Evolutionary conservation across 2,888 invertebrate species (phyloP).

Genomic region (Choreutis nemorana): DNA sequence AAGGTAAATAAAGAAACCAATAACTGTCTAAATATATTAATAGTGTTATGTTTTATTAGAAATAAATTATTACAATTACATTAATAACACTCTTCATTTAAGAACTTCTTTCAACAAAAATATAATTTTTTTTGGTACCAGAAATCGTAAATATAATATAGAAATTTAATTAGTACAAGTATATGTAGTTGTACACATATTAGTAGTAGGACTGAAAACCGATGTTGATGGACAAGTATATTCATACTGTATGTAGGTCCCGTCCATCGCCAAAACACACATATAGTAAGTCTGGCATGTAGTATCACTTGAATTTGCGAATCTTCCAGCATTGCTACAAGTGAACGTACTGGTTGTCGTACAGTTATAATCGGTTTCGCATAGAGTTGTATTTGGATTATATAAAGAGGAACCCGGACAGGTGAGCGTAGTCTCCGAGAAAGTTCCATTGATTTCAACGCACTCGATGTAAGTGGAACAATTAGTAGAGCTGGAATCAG

Average conservation of each 20-base stretch:
- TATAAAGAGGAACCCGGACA: constrained; percentile 36
- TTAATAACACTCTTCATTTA: too few relatives aligned
- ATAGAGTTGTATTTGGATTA: constrained; percentile 36
- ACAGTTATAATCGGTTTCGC: constrained; percentile 36
- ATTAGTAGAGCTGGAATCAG: constrained; percentile 31
- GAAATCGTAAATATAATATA: too few relatives aligned
- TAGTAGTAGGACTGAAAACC: constrained; percentile 37
- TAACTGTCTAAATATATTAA: too few relatives aligned
- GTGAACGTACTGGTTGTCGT: constrained; percentile 20
- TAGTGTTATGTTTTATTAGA: too few relatives aligned
- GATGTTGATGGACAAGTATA: constrained; percentile 50
- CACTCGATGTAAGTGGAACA: constrained; percentile 42
- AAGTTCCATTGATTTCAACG: constrained; percentile 29
- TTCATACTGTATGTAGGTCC: constrained; percentile 26
- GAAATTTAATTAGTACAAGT: constrained; percentile 29
- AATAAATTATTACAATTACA: too few relatives aligned
- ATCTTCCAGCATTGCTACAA: constrained; percentile 43
- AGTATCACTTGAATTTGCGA: constrained; percentile 35
- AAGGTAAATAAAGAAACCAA: too few relatives aligned
- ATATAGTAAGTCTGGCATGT: constrained; percentile 44
- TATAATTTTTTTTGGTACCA: too few relatives aligned
- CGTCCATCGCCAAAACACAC: constrained; percentile 31
- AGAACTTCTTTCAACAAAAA: too few relatives aligned
- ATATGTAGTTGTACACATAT: constrained; percentile 39
- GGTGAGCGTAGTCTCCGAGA: constrained; percentile 23